Conservation (phyloP, 2,113 vertebrate species). For the Eretmochelys imbricata region DNA sequence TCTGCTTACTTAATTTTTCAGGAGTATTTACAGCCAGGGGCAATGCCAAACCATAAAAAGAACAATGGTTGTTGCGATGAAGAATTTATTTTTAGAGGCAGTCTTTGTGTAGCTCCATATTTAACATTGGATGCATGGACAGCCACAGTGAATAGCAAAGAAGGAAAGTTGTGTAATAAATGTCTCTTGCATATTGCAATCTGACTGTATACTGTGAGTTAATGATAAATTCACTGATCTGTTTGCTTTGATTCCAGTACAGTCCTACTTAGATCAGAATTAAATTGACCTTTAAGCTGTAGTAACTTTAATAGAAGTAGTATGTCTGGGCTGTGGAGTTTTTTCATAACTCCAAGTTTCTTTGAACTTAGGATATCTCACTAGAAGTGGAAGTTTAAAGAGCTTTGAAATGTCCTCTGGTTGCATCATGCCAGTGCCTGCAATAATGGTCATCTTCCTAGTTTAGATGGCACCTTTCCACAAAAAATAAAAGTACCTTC, state of each 20-base stretch:
- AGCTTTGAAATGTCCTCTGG: background rate
- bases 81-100: background rate
- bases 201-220: background rate
- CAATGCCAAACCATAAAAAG: background rate
- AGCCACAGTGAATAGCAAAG: background rate
- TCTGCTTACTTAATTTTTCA: background rate
- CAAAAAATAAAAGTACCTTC: slow-evolving; percentile 13
- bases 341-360: background rate
- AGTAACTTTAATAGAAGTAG: background rate
- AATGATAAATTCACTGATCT: background rate
- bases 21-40: background rate
- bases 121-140: background rate
- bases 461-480: slow-evolving; percentile 13
- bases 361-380: background rate
- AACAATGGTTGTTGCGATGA: background rate
- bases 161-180: background rate
- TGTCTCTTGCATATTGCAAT: background rate
- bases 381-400: background rate
- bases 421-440: background rate
- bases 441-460: background rate
- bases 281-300: background rate
- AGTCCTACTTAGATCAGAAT: background rate
- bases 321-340: background rate
- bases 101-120: background rate
- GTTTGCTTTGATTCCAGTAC: background rate